Conservation (phyloP, 1,140 invertebrate genomes). For the Leptinotarsa lineolata region DNA sequence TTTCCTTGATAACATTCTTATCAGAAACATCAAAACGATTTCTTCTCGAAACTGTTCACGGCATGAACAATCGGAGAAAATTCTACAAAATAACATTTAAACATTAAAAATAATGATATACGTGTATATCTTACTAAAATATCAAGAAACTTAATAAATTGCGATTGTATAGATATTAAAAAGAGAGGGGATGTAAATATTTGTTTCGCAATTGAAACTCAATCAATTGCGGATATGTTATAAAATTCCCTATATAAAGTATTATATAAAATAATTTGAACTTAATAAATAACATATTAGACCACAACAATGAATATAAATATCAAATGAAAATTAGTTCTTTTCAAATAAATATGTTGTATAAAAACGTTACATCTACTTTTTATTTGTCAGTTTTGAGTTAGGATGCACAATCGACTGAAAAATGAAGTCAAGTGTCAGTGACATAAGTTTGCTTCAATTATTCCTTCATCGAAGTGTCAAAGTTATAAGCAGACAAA, state of each 20-base stretch:
- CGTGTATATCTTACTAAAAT: not conserved
- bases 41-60: slow-evolving; percentile 10
- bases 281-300: slow-evolving; percentile 1
- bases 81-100: slow-evolving; percentile 7
- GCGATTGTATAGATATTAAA: not conserved
- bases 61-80: not conserved
- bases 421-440: not conserved
- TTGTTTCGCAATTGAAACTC: not conserved
- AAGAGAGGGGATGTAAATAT: not conserved
- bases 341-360: not conserved
- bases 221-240: slow-evolving; percentile 2
- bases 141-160: slow-evolving; percentile 1
- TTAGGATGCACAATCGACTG: not conserved
- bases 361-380: not conserved
- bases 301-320: not conserved
- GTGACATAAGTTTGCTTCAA: not conserved
- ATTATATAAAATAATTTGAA: not conserved
- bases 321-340: not conserved
- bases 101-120: slow-evolving; percentile 1
- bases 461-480: not conserved
- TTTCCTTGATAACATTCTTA: slow-evolving; percentile 28
- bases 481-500: not conserved
- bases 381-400: not conserved
- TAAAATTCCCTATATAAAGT: slow-evolving; percentile 3
- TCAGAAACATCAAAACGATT: slow-evolving; percentile 22